A percentile compares a stretch with the other conserved stretches of the same genome.
These are phyloP conservation scores for Tortrix viridana DNA, from an alignment of 2,888 invertebrate genomes.

Conservation along the genomic window DNA sequence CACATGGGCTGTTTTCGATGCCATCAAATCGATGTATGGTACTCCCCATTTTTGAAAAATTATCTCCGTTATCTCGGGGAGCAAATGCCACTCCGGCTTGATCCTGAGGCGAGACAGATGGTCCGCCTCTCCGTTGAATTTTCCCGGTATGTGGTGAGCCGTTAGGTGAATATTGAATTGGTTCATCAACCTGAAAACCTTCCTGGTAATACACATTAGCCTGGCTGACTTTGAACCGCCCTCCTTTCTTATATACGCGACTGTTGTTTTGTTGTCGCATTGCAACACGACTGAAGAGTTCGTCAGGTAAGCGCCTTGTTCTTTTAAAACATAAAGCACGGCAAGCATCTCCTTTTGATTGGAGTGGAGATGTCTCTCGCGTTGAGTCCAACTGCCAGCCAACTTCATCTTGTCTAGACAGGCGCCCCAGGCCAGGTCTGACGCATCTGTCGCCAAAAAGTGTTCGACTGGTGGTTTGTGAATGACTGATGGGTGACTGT, in stretches of 20 bases:
- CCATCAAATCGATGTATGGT: conserved; percentile 32
- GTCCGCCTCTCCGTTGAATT: conserved; percentile 32
- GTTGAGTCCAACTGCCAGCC: conserved; percentile 9
- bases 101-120: conserved; percentile 17
- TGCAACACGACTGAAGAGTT: conserved; percentile 25
- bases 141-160: conserved; percentile 27
- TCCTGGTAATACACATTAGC: conserved; percentile 11
- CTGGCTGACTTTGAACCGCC: conserved; percentile 24
- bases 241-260: conserved; percentile 36
- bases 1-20: conserved; percentile 23
- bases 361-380: background rate
- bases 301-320: background rate
- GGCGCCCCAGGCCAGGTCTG: conserved; percentile 23
- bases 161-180: conserved; percentile 1
- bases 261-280: conserved; percentile 36
- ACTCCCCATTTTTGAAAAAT: conserved; percentile 28
- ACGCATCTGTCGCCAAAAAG: conserved; percentile 28
- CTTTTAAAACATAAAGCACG: conserved; percentile 7
- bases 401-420: conserved; percentile 19
- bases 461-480: conserved; percentile 12
- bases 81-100: conserved; percentile 36
- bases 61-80: conserved; percentile 9
- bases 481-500: background rate
- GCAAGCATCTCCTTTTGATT: conserved; percentile 32
- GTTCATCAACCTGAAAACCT: conserved; percentile 10